Conservation (phyloP, 2,797 vertebrate species). For the Acipenser transmontanus region DNA sequence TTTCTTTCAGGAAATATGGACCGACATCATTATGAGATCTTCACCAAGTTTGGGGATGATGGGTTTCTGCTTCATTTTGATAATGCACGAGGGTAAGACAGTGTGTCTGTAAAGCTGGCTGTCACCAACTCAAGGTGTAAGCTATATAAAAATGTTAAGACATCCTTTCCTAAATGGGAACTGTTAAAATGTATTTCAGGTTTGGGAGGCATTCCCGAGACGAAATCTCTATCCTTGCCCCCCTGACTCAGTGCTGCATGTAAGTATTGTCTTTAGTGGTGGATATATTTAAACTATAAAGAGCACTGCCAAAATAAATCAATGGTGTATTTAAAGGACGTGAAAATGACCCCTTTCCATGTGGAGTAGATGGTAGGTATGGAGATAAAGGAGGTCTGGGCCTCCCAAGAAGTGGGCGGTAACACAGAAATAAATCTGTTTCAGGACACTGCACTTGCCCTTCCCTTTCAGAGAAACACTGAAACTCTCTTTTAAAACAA, state of each 20-base stretch:
- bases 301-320: too few species aligned
- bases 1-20: conserved; percentile 85
- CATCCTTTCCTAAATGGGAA: not conserved
- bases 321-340: too few species aligned
- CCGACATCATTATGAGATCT: conserved; percentile 92
- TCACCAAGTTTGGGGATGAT: conserved; percentile 88
- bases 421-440: too few species aligned
- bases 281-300: too few species aligned
- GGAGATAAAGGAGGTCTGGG: too few species aligned
- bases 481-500: too few species aligned
- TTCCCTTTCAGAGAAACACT: too few species aligned
- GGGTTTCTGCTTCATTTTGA: conserved; percentile 89
- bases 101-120: not conserved
- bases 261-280: conserved; percentile 50
- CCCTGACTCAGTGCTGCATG: conserved; percentile 86
- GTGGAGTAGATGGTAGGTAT: too few species aligned
- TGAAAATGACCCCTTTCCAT: too few species aligned
- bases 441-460: too few species aligned
- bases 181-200: conserved; percentile 43
- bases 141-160: too few species aligned
- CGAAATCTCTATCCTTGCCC: conserved; percentile 84
- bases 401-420: too few species aligned
- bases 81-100: conserved; percentile 85
- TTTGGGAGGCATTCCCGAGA: conserved; percentile 85
- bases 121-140: not conserved